Percentiles rank a stretch among this genome's conserved stretches.
phyloP scores from a whole-genome alignment of 2,888 invertebrate genomes.

The Boloria selene region DNA sequence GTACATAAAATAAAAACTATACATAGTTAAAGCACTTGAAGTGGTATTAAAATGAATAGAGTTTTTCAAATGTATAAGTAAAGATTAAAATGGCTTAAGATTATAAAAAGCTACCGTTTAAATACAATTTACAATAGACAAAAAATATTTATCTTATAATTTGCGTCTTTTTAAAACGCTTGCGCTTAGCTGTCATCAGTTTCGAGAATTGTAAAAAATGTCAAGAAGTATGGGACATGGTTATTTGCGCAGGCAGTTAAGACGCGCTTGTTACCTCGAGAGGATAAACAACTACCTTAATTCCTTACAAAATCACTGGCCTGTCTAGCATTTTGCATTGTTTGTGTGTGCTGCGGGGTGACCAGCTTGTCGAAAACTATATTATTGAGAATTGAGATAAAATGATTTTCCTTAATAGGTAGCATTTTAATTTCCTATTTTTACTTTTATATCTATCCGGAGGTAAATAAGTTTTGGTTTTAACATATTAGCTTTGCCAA shows the following conservation, averaged over 20 bases:
- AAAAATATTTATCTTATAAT: conserved; percentile 26
- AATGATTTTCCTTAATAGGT: too few relatives aligned
- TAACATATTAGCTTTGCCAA: too few relatives aligned
- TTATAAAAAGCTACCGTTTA: conserved; percentile 26
- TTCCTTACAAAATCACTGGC: conserved; percentile 58
- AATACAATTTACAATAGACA: conserved; percentile 8
- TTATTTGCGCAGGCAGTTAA: conserved; percentile 70
- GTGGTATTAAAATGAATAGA: neutral
- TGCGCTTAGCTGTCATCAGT: conserved; percentile 48
- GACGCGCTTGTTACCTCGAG: conserved; percentile 68
- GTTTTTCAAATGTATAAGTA: conserved; percentile 12
- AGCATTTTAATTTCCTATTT: too few relatives aligned
- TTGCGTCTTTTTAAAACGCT: conserved; percentile 39
- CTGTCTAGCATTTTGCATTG: conserved; percentile 64
- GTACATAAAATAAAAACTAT: neutral
- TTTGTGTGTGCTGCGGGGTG: conserved; percentile 29
- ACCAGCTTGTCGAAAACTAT: neutral
- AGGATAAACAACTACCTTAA: conserved; percentile 55
- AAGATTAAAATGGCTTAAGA: conserved; percentile 14
- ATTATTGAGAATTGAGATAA: neutral
- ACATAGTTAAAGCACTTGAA: neutral
- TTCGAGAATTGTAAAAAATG: conserved; percentile 60
- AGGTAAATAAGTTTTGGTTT: too few relatives aligned
- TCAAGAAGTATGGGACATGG: conserved; percentile 57
- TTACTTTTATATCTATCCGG: too few relatives aligned